Conservation (phyloP, 37 sponge, comb jelly and placozoan genomes). For the Aplysina aerophoba region DNA sequence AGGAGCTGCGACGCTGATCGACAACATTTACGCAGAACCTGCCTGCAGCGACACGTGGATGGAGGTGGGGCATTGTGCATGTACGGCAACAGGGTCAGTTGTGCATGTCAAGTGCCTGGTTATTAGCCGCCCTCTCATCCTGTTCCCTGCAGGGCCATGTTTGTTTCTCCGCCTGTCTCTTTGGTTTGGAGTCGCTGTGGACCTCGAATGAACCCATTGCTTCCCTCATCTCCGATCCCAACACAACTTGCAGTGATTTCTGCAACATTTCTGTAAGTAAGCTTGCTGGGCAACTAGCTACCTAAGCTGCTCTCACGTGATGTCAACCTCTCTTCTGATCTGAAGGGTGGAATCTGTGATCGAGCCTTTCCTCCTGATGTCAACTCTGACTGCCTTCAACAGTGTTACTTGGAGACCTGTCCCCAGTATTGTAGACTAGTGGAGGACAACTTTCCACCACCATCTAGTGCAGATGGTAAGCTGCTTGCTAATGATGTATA, state of each 20-base stretch:
- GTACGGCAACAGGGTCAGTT: too few relatives aligned
- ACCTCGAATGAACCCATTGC: neutral
- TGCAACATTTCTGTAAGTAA: neutral
- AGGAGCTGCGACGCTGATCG: too few relatives aligned
- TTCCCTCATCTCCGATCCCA: neutral
- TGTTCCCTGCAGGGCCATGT: neutral
- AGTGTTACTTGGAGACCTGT: neutral
- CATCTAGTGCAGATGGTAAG: too few relatives aligned
- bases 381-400: neutral
- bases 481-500: too few relatives aligned
- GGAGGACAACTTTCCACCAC: too few relatives aligned
- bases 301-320: too few relatives aligned
- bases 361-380: neutral
- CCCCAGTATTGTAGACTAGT: neutral
- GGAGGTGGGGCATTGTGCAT: too few relatives aligned
- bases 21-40: too few relatives aligned
- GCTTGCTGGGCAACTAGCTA: too few relatives aligned
- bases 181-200: neutral
- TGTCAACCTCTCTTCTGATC: neutral
- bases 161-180: conserved; percentile 16
- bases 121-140: too few relatives aligned
- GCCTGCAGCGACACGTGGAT: too few relatives aligned
- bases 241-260: neutral
- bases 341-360: conserved; percentile 13
- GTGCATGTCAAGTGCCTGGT: too few relatives aligned